Base-by-base conservation (phyloP, 2,113 vertebrate species). In the Pitta sordida region DNA sequence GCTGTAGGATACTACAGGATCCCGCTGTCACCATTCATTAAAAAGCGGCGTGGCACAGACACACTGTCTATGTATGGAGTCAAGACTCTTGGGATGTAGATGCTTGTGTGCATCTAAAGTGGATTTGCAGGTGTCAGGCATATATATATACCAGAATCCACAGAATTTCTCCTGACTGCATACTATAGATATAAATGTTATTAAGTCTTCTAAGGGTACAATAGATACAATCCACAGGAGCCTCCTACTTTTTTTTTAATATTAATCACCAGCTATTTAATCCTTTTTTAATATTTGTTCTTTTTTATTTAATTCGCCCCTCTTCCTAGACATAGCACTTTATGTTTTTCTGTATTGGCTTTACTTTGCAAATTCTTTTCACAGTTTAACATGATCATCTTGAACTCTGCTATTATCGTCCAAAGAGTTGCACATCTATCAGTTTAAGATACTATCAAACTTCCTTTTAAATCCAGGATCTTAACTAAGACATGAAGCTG, bases 391-490 rank as follows among this genome's bases (percentile, higher is more conserved):
- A 56, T 48, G 15, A 82, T 18, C 32, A 46, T 90, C 75, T 90
- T 83, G 62, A 91, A 76, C 0, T 4, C 27, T 71, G 44, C 29
- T 71, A 89, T 29, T 85, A 18, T 69, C 1, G 1, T 82, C 62
- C 44, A 67, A 69, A 49, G 37, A 73, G 34, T 62, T 87, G 12
- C 34, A 74, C 53, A 51, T 87, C 75, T 89, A 52, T 79, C n/a
- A 76, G 15, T 8, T 88, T 80, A 44, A 32, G 46, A 69, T 41
- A 46, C 34, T 46, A 73, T 67, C 26, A 83, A 51, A 88, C 76
- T 91, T 91, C 49, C 17, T 58, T 49, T 77, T 80, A 82, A 91
- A 90, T 79, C 10, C 34, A 69, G 58, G 19, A 65, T 71, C 58
- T 83, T 90, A 85, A 65, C 46, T 64, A 75, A 83, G 71, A 26